Base-by-base conservation (phyloP, 2,113 vertebrate genomes). In the Serinus canaria region DNA sequence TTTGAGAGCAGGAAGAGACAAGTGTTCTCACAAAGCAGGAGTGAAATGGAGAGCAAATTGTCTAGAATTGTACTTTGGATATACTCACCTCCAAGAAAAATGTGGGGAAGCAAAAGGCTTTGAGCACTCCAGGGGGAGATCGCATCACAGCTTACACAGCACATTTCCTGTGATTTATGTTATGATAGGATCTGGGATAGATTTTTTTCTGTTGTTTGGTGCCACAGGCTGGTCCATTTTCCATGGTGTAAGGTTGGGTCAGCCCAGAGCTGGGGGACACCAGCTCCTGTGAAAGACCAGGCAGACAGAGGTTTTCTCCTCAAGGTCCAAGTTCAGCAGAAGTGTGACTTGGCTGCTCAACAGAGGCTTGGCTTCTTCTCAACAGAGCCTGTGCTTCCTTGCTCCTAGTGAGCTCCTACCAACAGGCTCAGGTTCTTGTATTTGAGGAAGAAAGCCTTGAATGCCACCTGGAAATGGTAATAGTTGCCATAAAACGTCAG, bases 1-100 rank as follows among this genome's bases (percentile, higher is more conserved):
- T 92, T 56, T 78, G 73, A 95, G 92, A 94, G 85, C 44, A 79
- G 85, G 81, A 91, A 77, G 31, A 79, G 78, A 53, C 22, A 74
- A 82, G 64, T 72, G 53, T 43, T 75, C 52, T 93, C 66, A 49
- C 3, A 9, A 78, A 83, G 89, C 9, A 75, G 12, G 17, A 94
- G 39, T 52, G 64, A 63, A 86, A 81, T 47, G 59, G 80, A 83
- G 35, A 89, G 28, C 41, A 76, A 72, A 12, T 90, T 88, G 72
- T 81, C 85, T 84, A 93, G 55, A 78, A 49, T 30, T 66, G 33
- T 70, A 44, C 64, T 81, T 85, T 56, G 58, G 55, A 47, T 74
- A 66, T 72, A 59, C 31, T 87, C 39, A 72, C 52, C n/a, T 89
- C 30, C 39, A 69, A 35, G 62, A 79, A 86, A 53, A 84, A 91